Evolutionary conservation across 2,888 invertebrate species (phyloP).

Genomic region (Tethea ocularis): DNA sequence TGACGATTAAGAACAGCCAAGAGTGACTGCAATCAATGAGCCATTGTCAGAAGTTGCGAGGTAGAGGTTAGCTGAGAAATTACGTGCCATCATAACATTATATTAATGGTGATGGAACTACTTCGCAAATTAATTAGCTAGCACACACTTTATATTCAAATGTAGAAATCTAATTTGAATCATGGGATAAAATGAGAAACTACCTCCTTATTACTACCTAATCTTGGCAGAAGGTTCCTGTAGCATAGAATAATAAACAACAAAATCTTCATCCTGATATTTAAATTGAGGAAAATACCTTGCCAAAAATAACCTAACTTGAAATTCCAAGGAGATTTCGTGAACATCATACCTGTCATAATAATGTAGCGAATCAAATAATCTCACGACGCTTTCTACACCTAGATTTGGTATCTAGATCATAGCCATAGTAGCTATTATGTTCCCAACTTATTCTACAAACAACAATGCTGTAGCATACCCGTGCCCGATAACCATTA

Average conservation of each 20-base stretch:
- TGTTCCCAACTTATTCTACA: conserved; percentile 46
- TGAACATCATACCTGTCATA: neutral
- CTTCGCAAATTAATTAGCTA: conserved; percentile 16
- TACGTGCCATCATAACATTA: conserved; percentile 41
- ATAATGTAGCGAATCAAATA: conserved; percentile 18
- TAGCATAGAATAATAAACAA: no score
- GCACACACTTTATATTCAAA: no score
- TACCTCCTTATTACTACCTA: no score
- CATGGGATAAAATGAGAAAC: no score
- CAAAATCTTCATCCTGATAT: no score
- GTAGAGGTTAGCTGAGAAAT: conserved; percentile 39
- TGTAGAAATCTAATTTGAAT: no score
- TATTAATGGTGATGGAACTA: neutral
- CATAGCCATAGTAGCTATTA: conserved; percentile 56
- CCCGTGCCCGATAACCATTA: conserved; percentile 59
- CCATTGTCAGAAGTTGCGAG: conserved; percentile 50
- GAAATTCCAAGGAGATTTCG: neutral
- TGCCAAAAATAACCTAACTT: no score
- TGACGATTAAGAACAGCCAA: conserved; percentile 49
- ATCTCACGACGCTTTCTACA: conserved; percentile 53
- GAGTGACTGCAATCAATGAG: conserved; percentile 39
- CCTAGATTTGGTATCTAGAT: conserved; percentile 71
- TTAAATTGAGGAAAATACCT: no score
- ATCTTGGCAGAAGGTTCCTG: no score
- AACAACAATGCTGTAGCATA: conserved; percentile 54